A percentile compares a stretch with the other conserved stretches of the same genome.
phyloP scores from a whole-genome alignment of 1,140 invertebrate species.

The Neuroterus valhalla region DNA sequence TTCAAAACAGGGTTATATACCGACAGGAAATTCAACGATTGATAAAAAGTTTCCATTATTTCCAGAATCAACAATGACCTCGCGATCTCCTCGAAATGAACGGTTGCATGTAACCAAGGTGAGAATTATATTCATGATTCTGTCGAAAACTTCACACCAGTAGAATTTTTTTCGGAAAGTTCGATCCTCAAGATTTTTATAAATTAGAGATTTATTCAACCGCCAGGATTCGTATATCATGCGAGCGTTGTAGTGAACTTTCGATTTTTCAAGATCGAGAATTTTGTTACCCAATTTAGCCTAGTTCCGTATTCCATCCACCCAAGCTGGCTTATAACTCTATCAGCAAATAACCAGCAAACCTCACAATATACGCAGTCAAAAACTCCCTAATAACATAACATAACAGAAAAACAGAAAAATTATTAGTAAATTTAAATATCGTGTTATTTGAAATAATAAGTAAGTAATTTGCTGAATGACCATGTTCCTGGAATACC shows the following conservation, averaged over 20 bases:
- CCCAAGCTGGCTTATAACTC: constrained; percentile 31
- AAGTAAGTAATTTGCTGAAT: no score
- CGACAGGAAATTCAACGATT: constrained; percentile 42
- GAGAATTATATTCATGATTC: neutral
- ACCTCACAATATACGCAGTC: constrained; percentile 39
- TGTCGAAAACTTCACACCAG: neutral
- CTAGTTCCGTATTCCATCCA: constrained; percentile 41
- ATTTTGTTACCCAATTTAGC: constrained; percentile 41
- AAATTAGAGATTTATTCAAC: constrained; percentile 48
- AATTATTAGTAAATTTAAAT: no score
- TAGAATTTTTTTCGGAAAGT: constrained; percentile 35
- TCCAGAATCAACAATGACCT: constrained; percentile 37
- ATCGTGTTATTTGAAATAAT: no score
- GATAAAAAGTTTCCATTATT: constrained; percentile 49
- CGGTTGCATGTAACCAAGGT: neutral
- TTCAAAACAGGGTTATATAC: constrained; percentile 42
- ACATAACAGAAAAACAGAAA: neutral
- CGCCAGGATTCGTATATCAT: constrained; percentile 51
- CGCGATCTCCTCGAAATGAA: constrained; percentile 37
- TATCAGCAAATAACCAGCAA: constrained; percentile 45
- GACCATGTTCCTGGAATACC: constrained; percentile 34
- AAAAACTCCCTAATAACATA: constrained; percentile 40
- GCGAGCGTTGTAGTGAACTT: constrained; percentile 51
- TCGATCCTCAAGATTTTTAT: constrained; percentile 51
- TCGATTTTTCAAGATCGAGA: constrained; percentile 37